These are phyloP conservation scores for Clarias platycephalus DNA, from an alignment of 2,797 vertebrate species.

Conservation along the genomic window DNA sequence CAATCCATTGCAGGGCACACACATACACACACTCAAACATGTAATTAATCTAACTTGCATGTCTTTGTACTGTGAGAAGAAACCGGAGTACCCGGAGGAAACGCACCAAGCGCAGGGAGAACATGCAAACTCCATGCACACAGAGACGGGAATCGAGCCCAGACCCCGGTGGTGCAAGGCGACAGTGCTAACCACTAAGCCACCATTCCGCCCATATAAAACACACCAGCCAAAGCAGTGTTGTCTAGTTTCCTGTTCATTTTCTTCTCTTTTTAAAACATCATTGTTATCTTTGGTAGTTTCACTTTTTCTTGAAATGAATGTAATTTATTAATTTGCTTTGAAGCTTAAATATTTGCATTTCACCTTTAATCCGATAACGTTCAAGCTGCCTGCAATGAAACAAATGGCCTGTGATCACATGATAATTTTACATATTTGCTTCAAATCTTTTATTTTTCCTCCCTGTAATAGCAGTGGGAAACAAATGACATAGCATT, in stretches of 20 bases:
- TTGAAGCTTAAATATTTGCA: not conserved
- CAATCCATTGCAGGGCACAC: too few species aligned
- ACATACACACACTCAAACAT: too few species aligned
- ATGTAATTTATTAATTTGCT: not conserved
- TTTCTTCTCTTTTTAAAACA: not conserved
- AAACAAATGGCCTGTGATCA: not conserved
- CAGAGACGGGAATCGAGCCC: too few species aligned
- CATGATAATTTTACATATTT: not conserved
- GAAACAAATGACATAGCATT: not conserved
- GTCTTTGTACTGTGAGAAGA: too few species aligned
- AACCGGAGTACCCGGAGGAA: too few species aligned
- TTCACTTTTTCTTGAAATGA: not conserved
- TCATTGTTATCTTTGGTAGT: not conserved
- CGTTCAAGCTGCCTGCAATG: not conserved
- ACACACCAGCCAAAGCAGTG: not conserved
- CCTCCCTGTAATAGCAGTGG: not conserved
- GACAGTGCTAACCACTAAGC: too few species aligned
- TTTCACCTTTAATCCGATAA: not conserved
- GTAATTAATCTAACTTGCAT: too few species aligned
- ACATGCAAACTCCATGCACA: too few species aligned
- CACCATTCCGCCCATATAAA: not conserved
- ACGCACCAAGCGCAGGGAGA: too few species aligned
- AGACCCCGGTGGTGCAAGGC: too few species aligned
- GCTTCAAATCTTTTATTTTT: not conserved
- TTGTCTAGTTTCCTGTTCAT: not conserved